Percentiles rank a stretch among this genome's conserved stretches.
Evolutionary conservation across 1,140 invertebrate species (phyloP).

Genomic region (Heterodera schachtii): DNA sequence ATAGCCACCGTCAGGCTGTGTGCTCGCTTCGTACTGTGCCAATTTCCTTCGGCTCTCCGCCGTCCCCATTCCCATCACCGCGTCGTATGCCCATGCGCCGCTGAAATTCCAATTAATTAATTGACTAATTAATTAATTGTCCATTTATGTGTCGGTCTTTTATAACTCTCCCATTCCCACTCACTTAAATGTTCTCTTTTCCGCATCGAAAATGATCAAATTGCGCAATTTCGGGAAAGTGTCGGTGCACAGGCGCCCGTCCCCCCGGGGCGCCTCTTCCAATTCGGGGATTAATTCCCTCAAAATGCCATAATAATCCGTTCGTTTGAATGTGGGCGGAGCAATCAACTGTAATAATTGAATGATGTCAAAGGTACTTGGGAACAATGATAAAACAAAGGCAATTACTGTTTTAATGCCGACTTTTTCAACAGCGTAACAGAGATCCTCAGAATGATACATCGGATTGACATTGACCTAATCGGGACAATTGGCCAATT

Average conservation of each 20-base stretch:
- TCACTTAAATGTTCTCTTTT: constrained; percentile 56
- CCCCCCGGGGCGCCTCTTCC: constrained; percentile 40
- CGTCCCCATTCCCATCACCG: constrained; percentile 61
- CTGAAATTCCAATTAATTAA: constrained; percentile 34
- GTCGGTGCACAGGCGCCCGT: constrained; percentile 47
- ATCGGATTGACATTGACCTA: constrained; percentile 77
- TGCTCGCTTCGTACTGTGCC: constrained; percentile 67
- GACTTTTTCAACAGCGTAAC: constrained; percentile 80
- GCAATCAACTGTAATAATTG: constrained; percentile 46
- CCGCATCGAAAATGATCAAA: constrained; percentile 64
- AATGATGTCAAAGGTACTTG: neutral
- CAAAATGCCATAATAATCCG: constrained; percentile 58
- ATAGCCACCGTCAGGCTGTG: constrained; percentile 61
- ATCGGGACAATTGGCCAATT: neutral
- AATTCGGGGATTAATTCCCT: constrained; percentile 60
- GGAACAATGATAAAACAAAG: neutral
- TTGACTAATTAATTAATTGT: neutral
- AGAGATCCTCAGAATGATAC: constrained; percentile 77
- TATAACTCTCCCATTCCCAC: neutral
- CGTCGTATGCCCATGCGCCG: constrained; percentile 61
- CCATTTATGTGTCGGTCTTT: neutral
- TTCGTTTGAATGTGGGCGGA: constrained; percentile 61
- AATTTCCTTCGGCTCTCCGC: constrained; percentile 66
- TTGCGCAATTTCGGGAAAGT: constrained; percentile 58
- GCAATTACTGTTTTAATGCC: constrained; percentile 47